Evolutionary conservation across 2,113 vertebrate species (phyloP).

Genomic region (Tragulus kanchil): DNA sequence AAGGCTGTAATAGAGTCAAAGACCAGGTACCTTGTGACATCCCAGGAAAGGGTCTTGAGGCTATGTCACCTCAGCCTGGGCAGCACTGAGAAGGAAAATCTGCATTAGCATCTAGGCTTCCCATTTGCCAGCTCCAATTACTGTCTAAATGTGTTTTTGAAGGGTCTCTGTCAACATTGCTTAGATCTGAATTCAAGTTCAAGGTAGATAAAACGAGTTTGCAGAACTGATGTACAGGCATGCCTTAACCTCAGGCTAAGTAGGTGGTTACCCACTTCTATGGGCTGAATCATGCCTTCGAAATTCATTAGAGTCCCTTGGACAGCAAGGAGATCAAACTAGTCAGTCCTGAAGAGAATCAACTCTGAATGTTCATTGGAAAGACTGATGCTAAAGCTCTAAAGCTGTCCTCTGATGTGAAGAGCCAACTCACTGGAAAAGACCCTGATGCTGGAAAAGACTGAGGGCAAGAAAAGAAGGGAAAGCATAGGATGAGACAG

Average conservation of each 20-base stretch:
- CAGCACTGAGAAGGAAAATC: not conserved
- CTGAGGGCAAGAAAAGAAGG: not conserved
- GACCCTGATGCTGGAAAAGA: not conserved
- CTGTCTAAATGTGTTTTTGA: not conserved
- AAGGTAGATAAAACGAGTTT: not conserved
- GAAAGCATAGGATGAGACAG: not conserved
- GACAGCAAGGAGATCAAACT: not conserved
- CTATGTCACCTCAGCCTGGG: not conserved
- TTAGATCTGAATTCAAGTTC: conserved; percentile 48
- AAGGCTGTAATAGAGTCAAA: not conserved
- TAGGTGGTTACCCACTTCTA: not conserved
- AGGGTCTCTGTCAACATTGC: conserved; percentile 56
- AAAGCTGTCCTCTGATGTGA: not conserved
- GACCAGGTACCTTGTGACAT: not conserved
- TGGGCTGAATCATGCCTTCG: not conserved
- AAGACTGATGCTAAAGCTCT: not conserved
- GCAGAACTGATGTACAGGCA: not conserved
- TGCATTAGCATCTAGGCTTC: not conserved
- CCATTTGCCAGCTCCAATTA: conserved; percentile 45
- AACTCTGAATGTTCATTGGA: not conserved
- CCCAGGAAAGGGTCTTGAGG: not conserved
- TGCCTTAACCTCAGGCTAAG: not conserved
- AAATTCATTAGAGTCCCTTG: not conserved
- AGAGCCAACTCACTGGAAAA: not conserved
- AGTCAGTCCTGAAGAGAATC: not conserved